Conservation (phyloP, 2,797 vertebrate genomes). For the Leptoclinus maculatus region DNA sequence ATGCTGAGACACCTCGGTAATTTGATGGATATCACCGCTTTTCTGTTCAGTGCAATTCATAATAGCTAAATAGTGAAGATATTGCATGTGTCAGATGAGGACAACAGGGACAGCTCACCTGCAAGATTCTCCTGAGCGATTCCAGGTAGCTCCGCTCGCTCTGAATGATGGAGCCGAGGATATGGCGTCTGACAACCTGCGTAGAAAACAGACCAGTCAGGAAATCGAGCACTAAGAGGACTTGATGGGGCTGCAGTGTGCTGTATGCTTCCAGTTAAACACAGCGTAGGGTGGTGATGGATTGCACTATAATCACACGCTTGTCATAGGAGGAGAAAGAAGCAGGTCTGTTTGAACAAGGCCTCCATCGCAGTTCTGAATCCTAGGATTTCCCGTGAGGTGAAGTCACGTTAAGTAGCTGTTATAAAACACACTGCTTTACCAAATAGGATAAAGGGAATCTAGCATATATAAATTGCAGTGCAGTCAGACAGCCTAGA, state of each 20-base stretch:
- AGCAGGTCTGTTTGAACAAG: slow-evolving; percentile 43
- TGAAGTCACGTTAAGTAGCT: background rate
- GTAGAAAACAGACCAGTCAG: slow-evolving; percentile 66
- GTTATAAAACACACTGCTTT: slow-evolving; percentile 9
- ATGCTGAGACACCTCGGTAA: slow-evolving; percentile 62
- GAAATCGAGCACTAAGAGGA: slow-evolving; percentile 57
- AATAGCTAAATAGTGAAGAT: slow-evolving; percentile 55
- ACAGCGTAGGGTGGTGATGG: slow-evolving; percentile 57
- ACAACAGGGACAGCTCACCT: slow-evolving; percentile 82
- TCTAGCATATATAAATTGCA: background rate
- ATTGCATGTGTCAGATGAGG: slow-evolving; percentile 72
- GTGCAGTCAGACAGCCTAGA: slow-evolving; percentile 5
- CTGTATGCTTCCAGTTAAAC: slow-evolving; percentile 51
- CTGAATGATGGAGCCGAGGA: slow-evolving; percentile 94
- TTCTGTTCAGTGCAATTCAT: slow-evolving; percentile 46
- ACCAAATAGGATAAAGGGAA: slow-evolving; percentile 21
- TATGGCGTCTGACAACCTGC: slow-evolving; percentile 93
- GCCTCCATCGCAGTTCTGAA: slow-evolving; percentile 27
- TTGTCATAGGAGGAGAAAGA: slow-evolving; percentile 51
- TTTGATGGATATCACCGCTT: slow-evolving; percentile 73
- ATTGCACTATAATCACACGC: slow-evolving; percentile 63
- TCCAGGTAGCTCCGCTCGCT: slow-evolving; percentile 94
- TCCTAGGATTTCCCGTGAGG: background rate
- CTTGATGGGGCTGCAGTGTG: slow-evolving; percentile 52
- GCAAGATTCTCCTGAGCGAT: slow-evolving; percentile 91